Evolutionary conservation across 1,140 invertebrate genomes (phyloP).

Genomic region (Drosophila gunungcola): DNA sequence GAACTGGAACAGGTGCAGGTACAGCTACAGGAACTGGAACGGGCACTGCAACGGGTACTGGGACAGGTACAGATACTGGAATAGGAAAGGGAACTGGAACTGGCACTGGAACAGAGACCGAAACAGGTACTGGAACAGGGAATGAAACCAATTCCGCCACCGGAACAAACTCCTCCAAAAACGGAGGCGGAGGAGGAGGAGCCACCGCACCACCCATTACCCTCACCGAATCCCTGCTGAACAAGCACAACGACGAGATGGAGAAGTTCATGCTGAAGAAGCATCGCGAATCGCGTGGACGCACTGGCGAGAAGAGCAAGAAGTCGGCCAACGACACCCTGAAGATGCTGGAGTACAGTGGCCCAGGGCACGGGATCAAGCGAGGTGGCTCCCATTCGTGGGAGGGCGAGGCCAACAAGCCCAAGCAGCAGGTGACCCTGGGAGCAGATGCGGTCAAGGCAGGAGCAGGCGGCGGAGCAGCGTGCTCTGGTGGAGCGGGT

Average conservation of each 20-base stretch:
- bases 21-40: slow-evolving; percentile 81
- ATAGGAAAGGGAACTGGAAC: not conserved
- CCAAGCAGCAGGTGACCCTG: slow-evolving; percentile 85
- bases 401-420: slow-evolving; percentile 86
- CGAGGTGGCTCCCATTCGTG: slow-evolving; percentile 86
- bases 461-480: not conserved
- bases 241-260: slow-evolving; percentile 91
- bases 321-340: slow-evolving; percentile 71
- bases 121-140: not conserved
- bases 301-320: slow-evolving; percentile 85
- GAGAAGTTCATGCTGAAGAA: slow-evolving; percentile 90
- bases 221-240: slow-evolving; percentile 89
- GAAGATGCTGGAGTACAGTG: slow-evolving; percentile 71
- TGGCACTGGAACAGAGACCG: not conserved
- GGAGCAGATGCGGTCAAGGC: slow-evolving; percentile 1
- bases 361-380: slow-evolving; percentile 86
- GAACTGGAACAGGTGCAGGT: slow-evolving; percentile 1
- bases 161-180: not conserved
- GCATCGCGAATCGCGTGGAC: slow-evolving; percentile 88
- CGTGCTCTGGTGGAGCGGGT: slow-evolving; percentile 1
- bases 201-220: slow-evolving; percentile 69
- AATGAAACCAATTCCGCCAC: not conserved
- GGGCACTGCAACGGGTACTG: not conserved
- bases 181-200: not conserved
- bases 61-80: not conserved